Base-by-base conservation (phyloP, 1,140 invertebrate genomes). In the Drosophila biarmipes region DNA sequence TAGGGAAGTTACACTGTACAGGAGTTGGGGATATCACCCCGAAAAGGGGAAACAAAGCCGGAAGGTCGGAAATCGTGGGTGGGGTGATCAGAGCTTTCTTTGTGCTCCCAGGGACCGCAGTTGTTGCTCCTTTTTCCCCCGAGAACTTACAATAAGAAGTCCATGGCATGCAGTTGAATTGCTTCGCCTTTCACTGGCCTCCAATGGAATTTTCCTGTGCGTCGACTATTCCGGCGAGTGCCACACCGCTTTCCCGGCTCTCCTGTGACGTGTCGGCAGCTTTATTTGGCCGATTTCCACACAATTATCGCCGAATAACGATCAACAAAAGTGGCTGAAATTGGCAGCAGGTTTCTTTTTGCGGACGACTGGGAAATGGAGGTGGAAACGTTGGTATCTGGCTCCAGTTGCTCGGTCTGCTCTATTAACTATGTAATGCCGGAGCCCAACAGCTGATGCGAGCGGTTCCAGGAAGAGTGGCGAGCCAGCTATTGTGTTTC, bases 61-160 rank as follows among this genome's bases (percentile, higher is more conserved):
- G 15, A 31, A 40, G 40, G 51, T 49, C 46, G 8, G n/a, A 49
- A 17, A n/a, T 15, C 43, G 40, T n/a, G 49, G 40, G 34, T 37
- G 69, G 63, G 46, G 40, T 21, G 35, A 5, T 21, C 27, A 15
- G 40, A 61, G 74, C 43, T 51, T 54, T 86, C 80, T 77, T 85
- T 84, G 75, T 84, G 67, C 73, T 46, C 34, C 27, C 31, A 38
- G 45, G 43, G 46, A 29, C 46, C 24, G 59, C 34, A 38, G 17
- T 40, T 66, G 43, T 40, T 68, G 38, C 19, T 29, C 14, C 14
- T 37, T 64, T 29, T 48, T 58, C 6, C 55, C 43, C 24, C 31
- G 17, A 82, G 67, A 86, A 91, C 90, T 91, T 90, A 91, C 90
- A 91, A 91, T 73, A 91, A 87, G 86, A 91, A 91, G 66, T 91